Evolutionary conservation across 2,888 invertebrate species (phyloP), one percentile per base, ranked within the genome.

Genomic region (Eristalinus sepulchralis): DNA sequence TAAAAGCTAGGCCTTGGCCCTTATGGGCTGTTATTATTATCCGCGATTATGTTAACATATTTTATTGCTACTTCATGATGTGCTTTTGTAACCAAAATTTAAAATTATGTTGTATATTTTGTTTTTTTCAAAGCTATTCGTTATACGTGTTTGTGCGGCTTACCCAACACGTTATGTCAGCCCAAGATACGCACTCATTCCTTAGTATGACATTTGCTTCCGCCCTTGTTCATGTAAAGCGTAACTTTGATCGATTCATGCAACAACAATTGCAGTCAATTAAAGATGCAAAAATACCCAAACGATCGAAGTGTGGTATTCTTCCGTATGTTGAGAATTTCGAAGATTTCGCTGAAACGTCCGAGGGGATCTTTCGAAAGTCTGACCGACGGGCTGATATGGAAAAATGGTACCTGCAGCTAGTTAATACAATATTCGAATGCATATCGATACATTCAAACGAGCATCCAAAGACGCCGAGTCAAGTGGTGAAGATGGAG

Each of bases 221-320:
- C 17, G 96, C 96, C 66, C 93, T 98, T 68, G 96, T 98, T 24
- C 96, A 97, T 92, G 96, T 97, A 34, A 98, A 98, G 92, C 93
- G 98, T 31, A 96, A 96, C 90, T 97, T 99, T 90, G 99, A 99
- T 93, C 96, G 96, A 89, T 97, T 97, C 89, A 97, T 99, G 95
- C 95, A 96, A 88, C 95, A 95, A 73, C 97, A 97, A 90, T 94
- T 97, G 63, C 95, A 96, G 89, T 96, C 96, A 0, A 96, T 98
- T 89, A 95, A 95, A 88, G 98, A 98, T 83, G 92, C 93, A 5
- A 95, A 95, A 92, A 94, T 96, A 62, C 95, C 96, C 62, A 93
- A 93, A 85, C 93, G 93, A 59, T 94, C 96, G 47, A 97, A 97
- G 93, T 97, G 98, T 93, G 98, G 98, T 57, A 96, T 99, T 90